Percentiles rank a stretch among this genome's conserved stretches.
Conservation (phyloP, 2,888 invertebrate species). For the Leucophenga maculata region DNA sequence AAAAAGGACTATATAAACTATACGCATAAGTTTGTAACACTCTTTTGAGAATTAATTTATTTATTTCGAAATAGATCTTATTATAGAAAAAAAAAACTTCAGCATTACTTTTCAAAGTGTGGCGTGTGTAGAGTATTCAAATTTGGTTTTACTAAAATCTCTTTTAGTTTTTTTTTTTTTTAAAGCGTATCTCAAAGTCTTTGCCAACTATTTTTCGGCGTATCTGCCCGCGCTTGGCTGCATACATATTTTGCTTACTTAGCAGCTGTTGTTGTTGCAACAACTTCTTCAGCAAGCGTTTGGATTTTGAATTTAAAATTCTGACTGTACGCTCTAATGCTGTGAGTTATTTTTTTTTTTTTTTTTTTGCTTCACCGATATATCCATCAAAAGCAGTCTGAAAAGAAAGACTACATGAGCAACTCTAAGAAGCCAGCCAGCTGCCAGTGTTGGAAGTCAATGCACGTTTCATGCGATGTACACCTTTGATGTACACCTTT, state of each 20-base stretch:
- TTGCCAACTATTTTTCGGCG: background rate
- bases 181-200: background rate
- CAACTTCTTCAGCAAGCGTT: constrained; percentile 13
- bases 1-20: background rate
- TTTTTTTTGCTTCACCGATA: too few species aligned
- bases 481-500: constrained; percentile 17
- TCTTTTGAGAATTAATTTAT: too few species aligned
- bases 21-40: constrained; percentile 9
- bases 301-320: constrained; percentile 19
- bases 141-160: too few species aligned
- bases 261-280: constrained; percentile 12
- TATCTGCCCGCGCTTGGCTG: background rate
- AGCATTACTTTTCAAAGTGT: too few species aligned
- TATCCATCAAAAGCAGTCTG: background rate
- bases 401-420: constrained; percentile 7
- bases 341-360: constrained; percentile 4
- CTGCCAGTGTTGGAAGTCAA: constrained; percentile 1
- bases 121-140: too few species aligned
- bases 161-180: too few species aligned
- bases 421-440: background rate
- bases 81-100: too few species aligned
- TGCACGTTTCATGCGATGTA: background rate
- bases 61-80: too few species aligned
- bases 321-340: constrained; percentile 11
- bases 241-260: constrained; percentile 1